phyloP scores from a whole-genome alignment of 2,888 invertebrate species.

The Nymphalis urticae region DNA sequence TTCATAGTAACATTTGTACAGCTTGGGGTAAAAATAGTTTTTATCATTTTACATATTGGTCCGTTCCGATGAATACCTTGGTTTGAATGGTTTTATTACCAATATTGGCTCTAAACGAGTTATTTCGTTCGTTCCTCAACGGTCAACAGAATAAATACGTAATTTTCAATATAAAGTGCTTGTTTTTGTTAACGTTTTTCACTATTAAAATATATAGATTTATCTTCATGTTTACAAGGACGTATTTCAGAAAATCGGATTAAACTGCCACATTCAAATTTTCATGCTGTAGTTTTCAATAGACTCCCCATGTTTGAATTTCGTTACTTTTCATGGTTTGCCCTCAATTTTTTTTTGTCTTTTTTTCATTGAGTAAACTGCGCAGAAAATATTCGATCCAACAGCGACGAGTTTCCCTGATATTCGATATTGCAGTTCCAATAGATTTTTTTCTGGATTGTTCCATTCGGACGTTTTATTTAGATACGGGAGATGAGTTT shows the following conservation, averaged over 20 bases:
- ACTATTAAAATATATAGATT: no score
- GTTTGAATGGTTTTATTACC: no score
- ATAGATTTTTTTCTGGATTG: slow-evolving; percentile 20
- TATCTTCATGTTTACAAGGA: no score
- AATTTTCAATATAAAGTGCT: no score
- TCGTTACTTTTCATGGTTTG: slow-evolving; percentile 29
- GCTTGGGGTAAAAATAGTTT: no score
- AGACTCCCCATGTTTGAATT: slow-evolving; percentile 27
- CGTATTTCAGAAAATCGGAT: neutral
- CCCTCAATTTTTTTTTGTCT: slow-evolving; percentile 18
- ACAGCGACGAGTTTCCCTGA: slow-evolving; percentile 23
- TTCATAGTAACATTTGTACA: no score
- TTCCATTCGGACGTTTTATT: slow-evolving; percentile 11
- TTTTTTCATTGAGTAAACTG: slow-evolving; percentile 36
- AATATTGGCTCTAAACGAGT: no score
- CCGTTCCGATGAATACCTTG: no score
- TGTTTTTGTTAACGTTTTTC: no score
- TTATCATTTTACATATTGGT: no score
- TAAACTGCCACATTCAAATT: slow-evolving; percentile 1
- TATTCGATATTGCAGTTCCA: slow-evolving; percentile 28
- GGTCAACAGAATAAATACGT: no score
- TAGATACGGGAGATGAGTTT: slow-evolving; percentile 7
- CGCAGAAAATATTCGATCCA: slow-evolving; percentile 39
- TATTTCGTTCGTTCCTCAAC: no score
- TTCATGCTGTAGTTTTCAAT: slow-evolving; percentile 13